Base-by-base conservation (phyloP, 2,888 invertebrate genomes). In the Clusia tigrina region DNA sequence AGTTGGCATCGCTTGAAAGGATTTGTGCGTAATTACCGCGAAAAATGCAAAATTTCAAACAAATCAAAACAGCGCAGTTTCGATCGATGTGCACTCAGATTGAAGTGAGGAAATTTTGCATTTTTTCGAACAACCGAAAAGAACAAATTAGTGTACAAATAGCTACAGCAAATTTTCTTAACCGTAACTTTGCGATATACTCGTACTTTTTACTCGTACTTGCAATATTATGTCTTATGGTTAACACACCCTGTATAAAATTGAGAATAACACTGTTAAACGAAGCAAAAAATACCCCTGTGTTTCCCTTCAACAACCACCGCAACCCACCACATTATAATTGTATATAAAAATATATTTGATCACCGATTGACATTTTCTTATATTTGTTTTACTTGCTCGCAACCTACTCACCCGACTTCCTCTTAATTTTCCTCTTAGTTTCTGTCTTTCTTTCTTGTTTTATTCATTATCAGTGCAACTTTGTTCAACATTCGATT, bases 231-330 rank as follows among this genome's bases (percentile, higher is more conserved):
- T 83, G 83, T 83, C 83, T 80, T 78, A 80, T 83, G 83, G 83
- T 83, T 83, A 69, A 82, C 82, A 83, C 83, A 83, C 83, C 74
- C 70, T 68, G n/a, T n/a, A n/a, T n/a, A n/a, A n/a, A n/a, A n/a
- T n/a, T n/a, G n/a, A n/a, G n/a, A n/a, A n/a, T n/a, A n/a, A n/a
- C n/a, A n/a, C n/a, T n/a, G n/a, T n/a, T n/a, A n/a, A n/a, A n/a
- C n/a, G n/a, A n/a, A n/a, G n/a, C n/a, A n/a, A n/a, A n/a, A n/a
- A n/a, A n/a, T n/a, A n/a, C n/a, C n/a, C n/a, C n/a, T n/a, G n/a
- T n/a, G n/a, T n/a, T n/a, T n/a, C n/a, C n/a, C n/a, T n/a, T n/a
- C n/a, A n/a, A n/a, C n/a, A n/a, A n/a, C n/a, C n/a, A n/a, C n/a
- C n/a, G n/a, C n/a, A n/a, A n/a, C n/a, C n/a, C n/a, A n/a, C n/a